Conservation (phyloP, 2,888 invertebrate species). For the Drosophila mettleri region DNA sequence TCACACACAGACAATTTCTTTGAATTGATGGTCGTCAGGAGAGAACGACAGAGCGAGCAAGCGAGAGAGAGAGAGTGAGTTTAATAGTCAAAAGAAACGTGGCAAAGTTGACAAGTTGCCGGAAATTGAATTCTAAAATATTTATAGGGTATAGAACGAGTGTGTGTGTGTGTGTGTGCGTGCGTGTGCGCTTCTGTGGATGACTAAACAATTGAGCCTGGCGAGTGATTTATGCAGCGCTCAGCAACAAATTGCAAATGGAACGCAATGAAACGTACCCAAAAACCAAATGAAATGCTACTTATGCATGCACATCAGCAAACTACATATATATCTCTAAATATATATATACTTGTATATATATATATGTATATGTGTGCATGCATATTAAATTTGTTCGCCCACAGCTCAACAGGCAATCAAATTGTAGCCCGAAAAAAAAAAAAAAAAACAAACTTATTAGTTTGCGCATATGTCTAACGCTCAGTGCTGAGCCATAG, state of each 20-base stretch:
- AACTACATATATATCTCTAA: not conserved
- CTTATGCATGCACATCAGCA: slow-evolving; percentile 65
- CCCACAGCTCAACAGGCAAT: slow-evolving; percentile 44
- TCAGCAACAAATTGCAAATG: slow-evolving; percentile 61
- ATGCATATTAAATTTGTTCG: slow-evolving; percentile 36
- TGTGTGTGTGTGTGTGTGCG: slow-evolving; percentile 2
- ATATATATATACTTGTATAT: not conserved
- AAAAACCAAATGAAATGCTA: slow-evolving; percentile 50
- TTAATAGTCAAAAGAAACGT: slow-evolving; percentile 39
- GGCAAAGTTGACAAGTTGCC: slow-evolving; percentile 55
- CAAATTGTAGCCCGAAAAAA: slow-evolving; percentile 44
- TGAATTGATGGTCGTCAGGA: slow-evolving; percentile 49
- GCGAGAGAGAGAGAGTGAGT: not conserved
- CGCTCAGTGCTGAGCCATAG: slow-evolving; percentile 67
- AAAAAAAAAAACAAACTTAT: too few species aligned
- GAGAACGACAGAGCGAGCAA: not conserved
- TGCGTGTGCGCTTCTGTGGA: slow-evolving; percentile 1
- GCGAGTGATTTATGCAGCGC: slow-evolving; percentile 70
- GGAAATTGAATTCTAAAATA: slow-evolving; percentile 77
- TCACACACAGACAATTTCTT: slow-evolving; percentile 22
- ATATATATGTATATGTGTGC: slow-evolving; percentile 21
- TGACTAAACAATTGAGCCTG: slow-evolving; percentile 38
- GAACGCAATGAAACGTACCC: slow-evolving; percentile 47
- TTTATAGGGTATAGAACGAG: slow-evolving; percentile 47
- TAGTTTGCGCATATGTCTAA: slow-evolving; percentile 48